Evolutionary conservation across 92 coral and sea anemone genomes (phyloP).

Genomic region (Zoanthus gigantus): DNA sequence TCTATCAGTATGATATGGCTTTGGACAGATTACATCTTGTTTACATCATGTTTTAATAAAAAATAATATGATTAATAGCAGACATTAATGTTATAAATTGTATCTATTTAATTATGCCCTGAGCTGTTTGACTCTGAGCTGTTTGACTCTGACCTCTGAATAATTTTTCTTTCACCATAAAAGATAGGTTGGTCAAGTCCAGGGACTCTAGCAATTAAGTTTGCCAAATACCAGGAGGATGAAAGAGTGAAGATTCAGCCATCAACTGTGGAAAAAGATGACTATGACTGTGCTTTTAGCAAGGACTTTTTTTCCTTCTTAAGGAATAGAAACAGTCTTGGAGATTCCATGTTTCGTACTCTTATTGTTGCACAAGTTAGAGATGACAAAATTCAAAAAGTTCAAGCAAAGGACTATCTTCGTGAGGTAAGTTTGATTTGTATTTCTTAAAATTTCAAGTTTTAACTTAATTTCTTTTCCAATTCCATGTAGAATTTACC

Average conservation of each 20-base stretch:
- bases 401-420: conserved; percentile 35
- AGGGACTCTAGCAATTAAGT: conserved; percentile 19
- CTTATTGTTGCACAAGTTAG: conserved; percentile 14
- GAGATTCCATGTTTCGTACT: conserved; percentile 35
- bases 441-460: neutral
- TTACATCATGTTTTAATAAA: no score
- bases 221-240: conserved; percentile 7
- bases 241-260: neutral
- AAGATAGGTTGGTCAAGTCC: conserved; percentile 9
- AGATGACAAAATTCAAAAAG: neutral
- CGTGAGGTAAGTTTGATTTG: neutral
- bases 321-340: neutral
- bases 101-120: no score
- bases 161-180: neutral
- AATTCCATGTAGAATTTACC: neutral
- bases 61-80: no score
- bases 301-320: conserved; percentile 3
- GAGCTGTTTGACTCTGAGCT: no score
- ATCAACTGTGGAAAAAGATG: conserved; percentile 27
- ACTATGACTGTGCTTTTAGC: conserved; percentile 26
- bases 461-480: neutral
- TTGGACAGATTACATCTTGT: no score
- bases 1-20: no score
- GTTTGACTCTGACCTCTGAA: no score
- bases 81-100: no score